phyloP scores from a whole-genome alignment of 2,113 vertebrate genomes.

The Lonchura striata region DNA sequence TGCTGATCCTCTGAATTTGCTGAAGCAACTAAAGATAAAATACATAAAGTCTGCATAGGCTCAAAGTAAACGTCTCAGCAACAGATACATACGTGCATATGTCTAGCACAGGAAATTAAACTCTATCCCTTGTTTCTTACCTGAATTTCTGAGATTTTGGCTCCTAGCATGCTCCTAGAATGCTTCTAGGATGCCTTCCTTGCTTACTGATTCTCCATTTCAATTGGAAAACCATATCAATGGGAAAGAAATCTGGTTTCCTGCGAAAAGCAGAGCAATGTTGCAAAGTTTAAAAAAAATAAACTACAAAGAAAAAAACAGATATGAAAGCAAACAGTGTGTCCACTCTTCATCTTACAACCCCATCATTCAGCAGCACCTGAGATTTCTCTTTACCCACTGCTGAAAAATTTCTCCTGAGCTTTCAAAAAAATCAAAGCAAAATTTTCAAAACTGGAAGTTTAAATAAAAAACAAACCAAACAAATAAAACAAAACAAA shows the following conservation, averaged over 20 bases:
- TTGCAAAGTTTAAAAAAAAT: background rate
- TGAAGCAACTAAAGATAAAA: background rate
- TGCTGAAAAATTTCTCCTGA: background rate
- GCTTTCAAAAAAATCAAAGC: background rate
- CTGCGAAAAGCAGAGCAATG: background rate
- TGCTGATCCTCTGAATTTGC: background rate
- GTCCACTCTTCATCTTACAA: background rate
- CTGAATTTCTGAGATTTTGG: background rate
- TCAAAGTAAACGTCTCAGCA: background rate
- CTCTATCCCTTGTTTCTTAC: background rate
- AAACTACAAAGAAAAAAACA: background rate
- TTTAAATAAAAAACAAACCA: background rate
- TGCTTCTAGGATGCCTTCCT: background rate
- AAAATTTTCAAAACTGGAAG: background rate
- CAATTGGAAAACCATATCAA: background rate
- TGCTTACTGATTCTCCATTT: background rate
- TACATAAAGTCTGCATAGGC: background rate
- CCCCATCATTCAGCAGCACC: background rate
- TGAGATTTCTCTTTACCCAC: background rate
- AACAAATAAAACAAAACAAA: background rate
- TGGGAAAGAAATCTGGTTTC: background rate
- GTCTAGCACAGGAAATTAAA: background rate
- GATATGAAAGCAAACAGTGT: background rate
- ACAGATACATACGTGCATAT: background rate
- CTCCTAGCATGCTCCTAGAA: background rate